Conservation (phyloP, 2,888 invertebrate genomes). For the Lomographa bimaculata region DNA sequence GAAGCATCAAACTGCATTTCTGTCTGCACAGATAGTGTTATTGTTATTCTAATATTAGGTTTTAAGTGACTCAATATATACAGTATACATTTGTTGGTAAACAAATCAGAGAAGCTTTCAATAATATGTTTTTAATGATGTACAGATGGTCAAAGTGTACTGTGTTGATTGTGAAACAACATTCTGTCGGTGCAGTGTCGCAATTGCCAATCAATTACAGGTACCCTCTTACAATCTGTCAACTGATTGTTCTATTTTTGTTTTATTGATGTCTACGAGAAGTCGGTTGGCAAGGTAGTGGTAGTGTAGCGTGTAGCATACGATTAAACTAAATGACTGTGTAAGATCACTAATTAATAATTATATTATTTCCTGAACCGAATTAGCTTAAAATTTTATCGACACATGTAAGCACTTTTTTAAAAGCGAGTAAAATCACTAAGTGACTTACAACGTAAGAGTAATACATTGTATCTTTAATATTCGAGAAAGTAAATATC, state of each 20-base stretch:
- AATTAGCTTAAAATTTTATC: too few species aligned
- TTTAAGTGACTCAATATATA: slow-evolving; percentile 38
- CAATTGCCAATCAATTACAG: slow-evolving; percentile 53
- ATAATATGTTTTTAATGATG: slow-evolving; percentile 10
- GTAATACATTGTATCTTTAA: too few species aligned
- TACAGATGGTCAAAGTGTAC: slow-evolving; percentile 35
- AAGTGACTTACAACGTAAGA: too few species aligned
- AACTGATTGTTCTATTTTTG: slow-evolving; percentile 40
- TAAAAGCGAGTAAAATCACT: too few species aligned
- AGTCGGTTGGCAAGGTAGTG: slow-evolving; percentile 41
- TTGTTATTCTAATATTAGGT: slow-evolving; percentile 14
- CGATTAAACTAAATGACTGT: slow-evolving; percentile 25
- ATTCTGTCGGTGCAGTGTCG: slow-evolving; percentile 40
- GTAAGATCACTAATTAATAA: too few species aligned
- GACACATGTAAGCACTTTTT: too few species aligned
- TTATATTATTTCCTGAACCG: too few species aligned
- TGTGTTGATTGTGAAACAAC: slow-evolving; percentile 46
- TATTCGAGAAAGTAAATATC: too few species aligned
- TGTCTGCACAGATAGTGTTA: slow-evolving; percentile 28
- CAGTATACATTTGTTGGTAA: slow-evolving; percentile 28
- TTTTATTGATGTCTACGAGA: slow-evolving; percentile 27
- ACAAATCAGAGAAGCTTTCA: slow-evolving; percentile 3
- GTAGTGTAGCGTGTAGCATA: slow-evolving; percentile 46
- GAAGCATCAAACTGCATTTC: slow-evolving; percentile 22
- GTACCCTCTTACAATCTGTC: slow-evolving; percentile 38